Evolutionary conservation across 2,113 vertebrate genomes (phyloP).

Genomic region (Rhegmatorhina hoffmannsi): DNA sequence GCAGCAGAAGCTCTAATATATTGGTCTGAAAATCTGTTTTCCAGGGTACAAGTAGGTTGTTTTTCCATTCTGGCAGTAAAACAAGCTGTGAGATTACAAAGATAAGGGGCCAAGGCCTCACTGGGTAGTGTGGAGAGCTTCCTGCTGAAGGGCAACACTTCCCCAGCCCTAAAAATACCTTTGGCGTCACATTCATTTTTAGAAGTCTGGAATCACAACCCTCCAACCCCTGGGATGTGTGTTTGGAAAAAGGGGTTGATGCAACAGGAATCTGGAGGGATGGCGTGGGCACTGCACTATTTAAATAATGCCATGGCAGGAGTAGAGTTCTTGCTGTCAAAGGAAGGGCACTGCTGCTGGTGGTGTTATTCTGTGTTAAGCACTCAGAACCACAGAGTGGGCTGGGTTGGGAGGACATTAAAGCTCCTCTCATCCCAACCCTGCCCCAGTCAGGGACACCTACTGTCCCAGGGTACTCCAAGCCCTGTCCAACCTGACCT

Average conservation of each 20-base stretch:
- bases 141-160: constrained; percentile 5
- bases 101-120: not conserved
- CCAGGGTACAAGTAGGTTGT: not conserved
- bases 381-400: not conserved
- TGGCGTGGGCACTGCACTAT: not conserved
- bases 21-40: not conserved
- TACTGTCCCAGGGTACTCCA: not conserved
- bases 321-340: not conserved
- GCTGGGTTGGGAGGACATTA: not conserved
- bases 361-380: rapidly evolving
- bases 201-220: not conserved
- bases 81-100: not conserved
- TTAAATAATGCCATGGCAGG: not conserved
- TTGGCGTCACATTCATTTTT: not conserved
- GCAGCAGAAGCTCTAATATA: not conserved
- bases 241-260: not conserved
- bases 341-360: not conserved
- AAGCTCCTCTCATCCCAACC: rapidly evolving
- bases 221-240: not conserved
- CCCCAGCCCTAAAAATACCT: constrained; percentile 20
- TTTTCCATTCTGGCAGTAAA: not conserved
- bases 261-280: not conserved
- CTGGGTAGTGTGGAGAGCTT: not conserved
- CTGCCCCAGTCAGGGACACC: not conserved
- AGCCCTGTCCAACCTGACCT: not conserved